A percentile compares a stretch with the other conserved stretches of the same genome.
Conservation (phyloP, 2,113 vertebrate genomes). For the Macquaria australasica region DNA sequence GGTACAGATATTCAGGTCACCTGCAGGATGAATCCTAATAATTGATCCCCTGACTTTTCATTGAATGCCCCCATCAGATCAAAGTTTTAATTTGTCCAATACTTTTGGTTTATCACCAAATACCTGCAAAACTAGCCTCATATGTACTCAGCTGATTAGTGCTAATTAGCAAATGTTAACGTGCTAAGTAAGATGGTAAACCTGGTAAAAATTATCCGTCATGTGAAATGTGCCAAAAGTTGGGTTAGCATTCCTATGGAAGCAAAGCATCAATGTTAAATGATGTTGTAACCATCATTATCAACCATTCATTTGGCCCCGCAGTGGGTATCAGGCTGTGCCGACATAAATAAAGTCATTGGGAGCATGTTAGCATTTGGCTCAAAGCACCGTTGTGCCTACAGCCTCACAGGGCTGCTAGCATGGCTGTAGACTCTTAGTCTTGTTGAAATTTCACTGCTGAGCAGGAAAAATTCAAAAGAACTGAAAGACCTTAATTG, state of each 20-base stretch:
- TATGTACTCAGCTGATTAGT: background rate
- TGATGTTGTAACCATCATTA: background rate
- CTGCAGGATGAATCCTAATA: background rate
- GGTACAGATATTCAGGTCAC: background rate
- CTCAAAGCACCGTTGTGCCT: background rate
- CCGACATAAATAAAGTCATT: background rate
- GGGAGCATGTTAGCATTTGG: background rate
- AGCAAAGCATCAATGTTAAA: background rate
- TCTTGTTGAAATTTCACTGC: background rate
- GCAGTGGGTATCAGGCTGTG: background rate
- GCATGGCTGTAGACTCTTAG: too few species aligned
- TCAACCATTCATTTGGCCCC: background rate
- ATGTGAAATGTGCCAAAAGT: background rate
- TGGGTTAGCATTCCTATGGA: background rate
- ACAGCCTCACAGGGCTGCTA: too few species aligned
- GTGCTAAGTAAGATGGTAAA: background rate
- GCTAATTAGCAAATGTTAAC: background rate
- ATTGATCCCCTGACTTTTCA: background rate
- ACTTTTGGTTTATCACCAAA: constrained; percentile 3
- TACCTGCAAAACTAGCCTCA: background rate
- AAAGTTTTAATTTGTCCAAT: background rate
- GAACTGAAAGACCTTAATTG: background rate
- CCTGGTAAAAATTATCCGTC: too few species aligned
- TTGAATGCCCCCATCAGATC: background rate
- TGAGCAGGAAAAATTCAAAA: background rate